Percentiles rank a stretch among this genome's conserved stretches.
Conservation (phyloP, 2,888 invertebrate species). For the Mesorhabditis spiculigera region DNA sequence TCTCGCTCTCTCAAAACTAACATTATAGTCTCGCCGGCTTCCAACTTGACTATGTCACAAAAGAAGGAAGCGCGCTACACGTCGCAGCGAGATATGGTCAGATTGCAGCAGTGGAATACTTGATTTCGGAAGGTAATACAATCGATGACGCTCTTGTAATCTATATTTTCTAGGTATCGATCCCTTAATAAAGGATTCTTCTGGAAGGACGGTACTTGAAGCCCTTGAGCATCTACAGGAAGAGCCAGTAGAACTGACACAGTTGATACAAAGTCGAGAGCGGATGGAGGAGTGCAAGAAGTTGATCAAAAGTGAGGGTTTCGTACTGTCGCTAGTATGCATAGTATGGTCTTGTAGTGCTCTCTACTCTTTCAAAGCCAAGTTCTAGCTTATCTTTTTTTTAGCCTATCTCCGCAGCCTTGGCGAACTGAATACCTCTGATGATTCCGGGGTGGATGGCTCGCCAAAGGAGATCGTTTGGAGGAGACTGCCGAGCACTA, state of each 20-base stretch:
- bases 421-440: constrained; percentile 16
- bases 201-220: constrained; percentile 80
- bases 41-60: constrained; percentile 66
- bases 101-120: constrained; percentile 45
- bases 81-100: constrained; percentile 57
- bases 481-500: constrained; percentile 23
- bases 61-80: constrained; percentile 58
- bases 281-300: constrained; percentile 41
- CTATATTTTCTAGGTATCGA: constrained; percentile 27
- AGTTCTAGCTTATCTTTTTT: too few relatives aligned
- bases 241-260: constrained; percentile 80
- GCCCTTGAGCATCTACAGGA: constrained; percentile 84
- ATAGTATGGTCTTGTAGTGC: too few relatives aligned
- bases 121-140: constrained; percentile 47
- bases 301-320: constrained; percentile 27
- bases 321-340: too few relatives aligned
- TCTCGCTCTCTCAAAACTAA: not conserved
- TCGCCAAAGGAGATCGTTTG: constrained; percentile 27
- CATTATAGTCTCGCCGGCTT: constrained; percentile 64
- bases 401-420: not conserved
- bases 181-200: constrained; percentile 70
- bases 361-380: too few relatives aligned
- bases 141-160: not conserved
- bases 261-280: constrained; percentile 67
- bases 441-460: constrained; percentile 30